Evolutionary conservation across 2,797 vertebrate genomes (phyloP).

Genomic region (Betta splendens): DNA sequence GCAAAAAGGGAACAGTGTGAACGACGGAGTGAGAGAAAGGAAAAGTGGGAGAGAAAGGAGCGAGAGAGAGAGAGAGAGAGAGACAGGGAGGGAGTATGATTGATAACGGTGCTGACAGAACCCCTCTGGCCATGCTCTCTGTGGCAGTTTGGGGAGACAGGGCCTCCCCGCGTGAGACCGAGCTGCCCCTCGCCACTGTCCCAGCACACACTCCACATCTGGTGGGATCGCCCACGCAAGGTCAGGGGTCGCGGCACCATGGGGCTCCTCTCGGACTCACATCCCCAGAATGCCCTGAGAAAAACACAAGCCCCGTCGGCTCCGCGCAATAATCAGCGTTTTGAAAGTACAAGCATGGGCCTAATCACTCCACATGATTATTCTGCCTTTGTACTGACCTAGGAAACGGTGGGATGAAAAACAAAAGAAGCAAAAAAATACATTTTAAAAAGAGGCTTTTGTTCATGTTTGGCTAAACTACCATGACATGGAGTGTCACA

Average conservation of each 20-base stretch:
- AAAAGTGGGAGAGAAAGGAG: conserved; percentile 54
- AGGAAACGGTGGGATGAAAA: conserved; percentile 37
- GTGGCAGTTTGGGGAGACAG: conserved; percentile 83
- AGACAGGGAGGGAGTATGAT: conserved; percentile 79
- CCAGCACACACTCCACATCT: conserved; percentile 84
- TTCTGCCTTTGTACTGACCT: conserved; percentile 55
- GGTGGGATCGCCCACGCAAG: conserved; percentile 83
- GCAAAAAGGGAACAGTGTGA: conserved; percentile 71
- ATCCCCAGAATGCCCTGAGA: conserved; percentile 76
- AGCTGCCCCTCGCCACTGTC: conserved; percentile 81
- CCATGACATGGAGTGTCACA: conserved; percentile 41
- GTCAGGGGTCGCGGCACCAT: conserved; percentile 77
- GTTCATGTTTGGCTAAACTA: conserved; percentile 46
- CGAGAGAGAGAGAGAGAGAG: conserved; percentile 55
- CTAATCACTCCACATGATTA: conserved; percentile 67
- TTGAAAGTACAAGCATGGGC: conserved; percentile 72
- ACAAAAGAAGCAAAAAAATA: conserved; percentile 8
- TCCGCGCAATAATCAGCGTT: conserved; percentile 71
- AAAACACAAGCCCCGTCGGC: conserved; percentile 70
- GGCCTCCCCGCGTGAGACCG: conserved; percentile 81
- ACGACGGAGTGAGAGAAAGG: conserved; percentile 56
- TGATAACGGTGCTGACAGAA: conserved; percentile 84
- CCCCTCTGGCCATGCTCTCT: conserved; percentile 84
- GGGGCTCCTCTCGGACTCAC: conserved; percentile 79
- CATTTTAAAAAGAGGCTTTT: neutral